Evolutionary conservation across 1,140 invertebrate species (phyloP).

Genomic region (Drosophila trapezifrons): DNA sequence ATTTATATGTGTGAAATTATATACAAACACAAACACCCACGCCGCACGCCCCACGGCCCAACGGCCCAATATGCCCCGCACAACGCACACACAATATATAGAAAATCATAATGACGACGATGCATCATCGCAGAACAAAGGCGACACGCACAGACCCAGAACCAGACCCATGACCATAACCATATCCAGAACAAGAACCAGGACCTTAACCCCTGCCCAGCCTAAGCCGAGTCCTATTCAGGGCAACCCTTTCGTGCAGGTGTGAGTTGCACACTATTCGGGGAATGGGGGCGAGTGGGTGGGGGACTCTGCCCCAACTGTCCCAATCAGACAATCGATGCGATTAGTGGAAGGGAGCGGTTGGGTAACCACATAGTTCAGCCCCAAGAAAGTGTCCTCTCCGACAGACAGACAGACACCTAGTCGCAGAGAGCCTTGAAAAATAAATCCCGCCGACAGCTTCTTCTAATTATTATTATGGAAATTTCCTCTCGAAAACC

Average conservation of each 20-base stretch:
- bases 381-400: slow-evolving; percentile 9
- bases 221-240: slow-evolving; percentile 10
- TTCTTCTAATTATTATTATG: slow-evolving; percentile 70
- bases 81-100: slow-evolving; percentile 50
- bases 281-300: neutral
- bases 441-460: slow-evolving; percentile 22
- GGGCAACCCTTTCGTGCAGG: slow-evolving; percentile 29
- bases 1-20: slow-evolving; percentile 81
- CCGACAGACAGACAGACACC: neutral
- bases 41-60: slow-evolving; percentile 2
- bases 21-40: slow-evolving; percentile 73
- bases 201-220: slow-evolving; percentile 22
- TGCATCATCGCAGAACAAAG: slow-evolving; percentile 79
- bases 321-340: slow-evolving; percentile 54
- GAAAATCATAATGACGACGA: slow-evolving; percentile 82
- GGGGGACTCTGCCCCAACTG: neutral
- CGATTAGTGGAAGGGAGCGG: neutral
- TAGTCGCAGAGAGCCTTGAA: too few relatives aligned
- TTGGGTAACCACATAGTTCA: neutral
- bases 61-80: neutral
- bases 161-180: slow-evolving; percentile 28
- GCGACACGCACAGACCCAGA: slow-evolving; percentile 76
- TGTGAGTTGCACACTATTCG: slow-evolving; percentile 50
- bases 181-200: slow-evolving; percentile 16
- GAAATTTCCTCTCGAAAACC: slow-evolving; percentile 30